Percentiles rank a stretch among this genome's conserved stretches.
phyloP scores from a whole-genome alignment of 2,113 vertebrate genomes.

The Lophotis ruficrista region DNA sequence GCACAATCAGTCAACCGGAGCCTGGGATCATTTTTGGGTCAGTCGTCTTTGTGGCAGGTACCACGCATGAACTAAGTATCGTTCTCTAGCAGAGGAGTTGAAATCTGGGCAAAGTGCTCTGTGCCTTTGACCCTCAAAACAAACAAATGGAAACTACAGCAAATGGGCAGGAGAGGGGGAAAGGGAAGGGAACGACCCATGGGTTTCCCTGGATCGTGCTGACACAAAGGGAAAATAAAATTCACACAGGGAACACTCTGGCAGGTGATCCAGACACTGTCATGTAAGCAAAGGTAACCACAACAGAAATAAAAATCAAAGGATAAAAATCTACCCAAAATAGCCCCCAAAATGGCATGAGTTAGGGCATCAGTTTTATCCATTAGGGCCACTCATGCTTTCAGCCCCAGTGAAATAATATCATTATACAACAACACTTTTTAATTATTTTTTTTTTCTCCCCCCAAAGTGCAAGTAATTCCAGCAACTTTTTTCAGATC shows the following conservation, averaged over 20 bases:
- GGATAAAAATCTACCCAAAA: not conserved
- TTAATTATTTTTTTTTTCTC: not conserved
- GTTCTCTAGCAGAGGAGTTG: not conserved
- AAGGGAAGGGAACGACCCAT: not conserved
- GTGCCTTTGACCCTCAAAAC: conserved; percentile 39
- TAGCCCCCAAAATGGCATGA: not conserved
- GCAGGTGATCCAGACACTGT: not conserved
- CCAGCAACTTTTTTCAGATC: not conserved
- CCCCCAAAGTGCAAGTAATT: not conserved
- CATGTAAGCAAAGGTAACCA: conserved; percentile 15
- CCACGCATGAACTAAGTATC: not conserved
- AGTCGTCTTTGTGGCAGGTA: not conserved
- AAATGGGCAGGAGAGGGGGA: not conserved
- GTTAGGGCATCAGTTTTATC: not conserved
- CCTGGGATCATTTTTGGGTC: not conserved
- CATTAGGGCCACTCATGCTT: not conserved
- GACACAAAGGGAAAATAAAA: conserved; percentile 17
- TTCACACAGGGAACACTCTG: not conserved
- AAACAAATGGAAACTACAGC: conserved; percentile 35
- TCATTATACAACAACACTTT: not conserved
- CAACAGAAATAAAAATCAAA: conserved; percentile 9
- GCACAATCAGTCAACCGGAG: rapidly evolving
- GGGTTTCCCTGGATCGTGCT: not conserved
- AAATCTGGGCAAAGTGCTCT: conserved; percentile 19
- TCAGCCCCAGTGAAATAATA: not conserved